Conservation (phyloP, 1,140 invertebrate species). For the Nymphalis io region DNA sequence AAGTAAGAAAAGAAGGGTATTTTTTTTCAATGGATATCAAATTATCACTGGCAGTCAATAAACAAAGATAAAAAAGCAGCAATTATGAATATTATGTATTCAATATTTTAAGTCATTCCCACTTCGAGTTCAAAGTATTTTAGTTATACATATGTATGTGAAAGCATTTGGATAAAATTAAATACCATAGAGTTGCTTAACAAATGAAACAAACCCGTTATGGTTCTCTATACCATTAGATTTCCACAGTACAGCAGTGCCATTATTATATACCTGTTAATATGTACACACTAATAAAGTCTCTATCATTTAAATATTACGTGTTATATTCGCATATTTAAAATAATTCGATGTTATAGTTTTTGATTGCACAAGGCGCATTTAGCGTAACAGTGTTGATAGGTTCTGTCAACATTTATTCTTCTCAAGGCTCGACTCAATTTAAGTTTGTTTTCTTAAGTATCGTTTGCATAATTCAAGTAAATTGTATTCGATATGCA, state of each 20-base stretch:
- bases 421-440: conserved; percentile 20
- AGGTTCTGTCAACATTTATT: conserved; percentile 20
- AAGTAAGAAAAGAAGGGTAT: too few species aligned
- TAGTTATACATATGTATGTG: too few species aligned
- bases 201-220: conserved; percentile 5
- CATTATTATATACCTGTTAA: conserved; percentile 9
- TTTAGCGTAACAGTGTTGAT: conserved; percentile 24
- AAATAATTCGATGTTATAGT: conserved; percentile 4
- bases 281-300: background rate
- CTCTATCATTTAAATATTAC: conserved; percentile 16
- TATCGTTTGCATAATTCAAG: background rate
- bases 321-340: conserved; percentile 16
- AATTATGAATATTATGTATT: too few species aligned
- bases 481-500: conserved; percentile 6
- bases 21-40: too few species aligned
- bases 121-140: too few species aligned
- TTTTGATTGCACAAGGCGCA: conserved; percentile 11
- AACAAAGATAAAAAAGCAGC: too few species aligned
- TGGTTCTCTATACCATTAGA: background rate
- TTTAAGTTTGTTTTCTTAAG: conserved; percentile 11
- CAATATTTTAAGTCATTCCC: too few species aligned
- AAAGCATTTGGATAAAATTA: too few species aligned
- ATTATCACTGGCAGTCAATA: too few species aligned
- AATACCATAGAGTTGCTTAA: background rate
- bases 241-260: conserved; percentile 1